phyloP scores from a whole-genome alignment of 2,888 invertebrate genomes.

The Andricus quercusramuli region DNA sequence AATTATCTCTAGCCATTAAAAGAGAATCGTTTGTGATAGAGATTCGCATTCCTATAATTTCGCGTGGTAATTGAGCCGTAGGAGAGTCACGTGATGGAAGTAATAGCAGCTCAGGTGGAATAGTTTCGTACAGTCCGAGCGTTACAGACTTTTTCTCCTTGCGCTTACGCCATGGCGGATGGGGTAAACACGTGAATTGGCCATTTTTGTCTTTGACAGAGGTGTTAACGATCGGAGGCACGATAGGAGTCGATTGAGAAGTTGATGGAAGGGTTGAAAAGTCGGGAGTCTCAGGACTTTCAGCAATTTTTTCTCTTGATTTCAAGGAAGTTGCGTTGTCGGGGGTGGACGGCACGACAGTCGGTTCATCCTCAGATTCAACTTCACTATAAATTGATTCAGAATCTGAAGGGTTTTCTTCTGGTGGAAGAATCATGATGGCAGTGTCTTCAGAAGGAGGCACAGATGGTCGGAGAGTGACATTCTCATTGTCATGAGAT shows the following conservation, averaged over 20 bases:
- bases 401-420: neutral
- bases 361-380: no score
- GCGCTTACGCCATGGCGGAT: neutral
- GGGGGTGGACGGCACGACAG: no score
- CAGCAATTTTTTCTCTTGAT: no score
- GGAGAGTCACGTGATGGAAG: neutral
- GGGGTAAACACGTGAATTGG: neutral
- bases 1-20: no score
- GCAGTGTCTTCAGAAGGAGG: neutral
- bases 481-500: neutral
- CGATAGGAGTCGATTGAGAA: no score
- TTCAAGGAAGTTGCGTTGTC: no score
- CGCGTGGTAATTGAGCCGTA: neutral
- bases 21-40: constrained; percentile 14
- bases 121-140: neutral
- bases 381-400: no score
- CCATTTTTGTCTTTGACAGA: neutral
- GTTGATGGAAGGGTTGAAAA: no score
- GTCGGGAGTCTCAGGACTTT: neutral
- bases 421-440: neutral
- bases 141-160: neutral
- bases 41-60: neutral
- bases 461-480: neutral
- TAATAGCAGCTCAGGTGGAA: constrained; percentile 20
- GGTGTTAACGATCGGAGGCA: no score